Conservation (phyloP, 2,888 invertebrate species). For the Clanis bilineata region DNA sequence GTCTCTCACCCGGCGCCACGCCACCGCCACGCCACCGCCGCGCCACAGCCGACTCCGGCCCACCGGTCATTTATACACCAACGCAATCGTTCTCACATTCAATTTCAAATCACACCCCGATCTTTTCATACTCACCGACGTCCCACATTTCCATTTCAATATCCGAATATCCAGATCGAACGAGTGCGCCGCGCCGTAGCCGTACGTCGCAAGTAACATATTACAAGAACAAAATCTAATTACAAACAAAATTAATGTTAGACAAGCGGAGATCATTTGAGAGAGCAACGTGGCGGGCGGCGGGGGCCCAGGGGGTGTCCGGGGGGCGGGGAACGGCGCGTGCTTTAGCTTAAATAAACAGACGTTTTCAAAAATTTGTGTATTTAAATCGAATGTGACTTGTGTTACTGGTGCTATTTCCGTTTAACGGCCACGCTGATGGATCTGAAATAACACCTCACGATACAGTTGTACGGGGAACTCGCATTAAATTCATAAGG, state of each 20-base stretch:
- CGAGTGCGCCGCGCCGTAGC: background rate
- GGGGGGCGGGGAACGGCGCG: constrained; percentile 37
- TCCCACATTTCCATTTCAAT: constrained; percentile 1
- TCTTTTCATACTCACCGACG: constrained; percentile 15
- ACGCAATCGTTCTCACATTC: constrained; percentile 69
- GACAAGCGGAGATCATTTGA: constrained; percentile 21
- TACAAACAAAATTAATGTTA: constrained; percentile 28
- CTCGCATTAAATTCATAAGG: constrained; percentile 78
- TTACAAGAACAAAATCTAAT: constrained; percentile 22
- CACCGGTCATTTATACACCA: constrained; percentile 59
- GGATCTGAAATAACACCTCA: constrained; percentile 75
- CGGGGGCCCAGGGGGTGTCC: constrained; percentile 16
- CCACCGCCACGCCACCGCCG: constrained; percentile 34
- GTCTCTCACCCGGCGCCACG: constrained; percentile 1
- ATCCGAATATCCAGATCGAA: background rate
- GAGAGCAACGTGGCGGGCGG: constrained; percentile 15
- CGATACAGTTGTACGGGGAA: constrained; percentile 65
- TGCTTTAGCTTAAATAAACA: constrained; percentile 79
- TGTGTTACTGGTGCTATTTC: constrained; percentile 77
- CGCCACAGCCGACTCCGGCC: constrained; percentile 35
- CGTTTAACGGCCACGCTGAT: constrained; percentile 73
- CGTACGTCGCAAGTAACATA: constrained; percentile 10
- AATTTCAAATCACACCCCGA: constrained; percentile 71
- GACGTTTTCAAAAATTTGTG: constrained; percentile 80
- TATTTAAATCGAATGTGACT: constrained; percentile 81